Conservation (phyloP, 2,797 vertebrate species). For the Liparis tanakae region DNA sequence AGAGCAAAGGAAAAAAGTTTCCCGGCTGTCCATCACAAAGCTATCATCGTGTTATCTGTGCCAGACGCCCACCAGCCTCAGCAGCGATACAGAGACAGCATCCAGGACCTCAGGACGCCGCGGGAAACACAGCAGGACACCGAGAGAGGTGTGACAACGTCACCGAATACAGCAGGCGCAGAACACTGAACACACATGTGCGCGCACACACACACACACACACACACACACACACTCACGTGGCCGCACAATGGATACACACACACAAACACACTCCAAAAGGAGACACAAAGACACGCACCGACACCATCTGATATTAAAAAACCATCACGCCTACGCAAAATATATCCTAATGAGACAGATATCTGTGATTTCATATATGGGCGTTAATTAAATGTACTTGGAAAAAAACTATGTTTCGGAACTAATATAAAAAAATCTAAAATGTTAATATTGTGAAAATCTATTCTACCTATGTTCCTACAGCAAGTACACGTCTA, state of each 20-base stretch:
- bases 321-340: constrained; percentile 75
- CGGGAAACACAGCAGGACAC: constrained; percentile 81
- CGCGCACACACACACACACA: constrained; percentile 18
- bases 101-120: constrained; percentile 79
- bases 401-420: constrained; percentile 31
- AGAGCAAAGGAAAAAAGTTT: constrained; percentile 69
- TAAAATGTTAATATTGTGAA: constrained; percentile 21
- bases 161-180: constrained; percentile 70
- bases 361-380: constrained; percentile 49
- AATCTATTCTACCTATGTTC: constrained; percentile 1
- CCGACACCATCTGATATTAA: constrained; percentile 72
- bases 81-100: constrained; percentile 77
- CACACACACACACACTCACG: constrained; percentile 42
- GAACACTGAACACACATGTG: constrained; percentile 60
- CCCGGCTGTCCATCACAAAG: constrained; percentile 78
- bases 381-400: constrained; percentile 55
- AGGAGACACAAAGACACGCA: constrained; percentile 61
- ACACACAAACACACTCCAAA: constrained; percentile 39
- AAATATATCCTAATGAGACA: constrained; percentile 58
- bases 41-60: constrained; percentile 82
- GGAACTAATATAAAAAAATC: constrained; percentile 16
- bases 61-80: constrained; percentile 82
- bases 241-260: constrained; percentile 52
- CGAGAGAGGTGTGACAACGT: constrained; percentile 80
- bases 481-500: constrained; percentile 1